Evolutionary conservation across 1,140 invertebrate genomes (phyloP), one percentile per base, ranked within the genome.

Genomic region (Drosophila biarmipes): DNA sequence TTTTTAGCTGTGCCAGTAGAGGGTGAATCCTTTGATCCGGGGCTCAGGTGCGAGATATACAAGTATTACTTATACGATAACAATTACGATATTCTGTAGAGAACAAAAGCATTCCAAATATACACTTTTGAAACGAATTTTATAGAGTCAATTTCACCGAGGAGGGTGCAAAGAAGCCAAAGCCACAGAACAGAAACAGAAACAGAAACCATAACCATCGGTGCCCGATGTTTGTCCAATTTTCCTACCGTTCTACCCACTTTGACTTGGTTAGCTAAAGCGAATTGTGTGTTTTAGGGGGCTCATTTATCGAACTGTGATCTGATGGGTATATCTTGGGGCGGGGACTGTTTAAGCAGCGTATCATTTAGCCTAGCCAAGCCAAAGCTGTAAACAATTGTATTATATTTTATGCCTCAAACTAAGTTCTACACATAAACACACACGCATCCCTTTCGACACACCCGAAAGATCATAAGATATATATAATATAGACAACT

Each of bases 391-490:
- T 81, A 78, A 78, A 57, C 79, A 78, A 75, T 75, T 84, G 80
- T 84, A 85, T 84, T 84, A 84, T 84, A 79, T 61, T 79, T 84
- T 84, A 71, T 52, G 55, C 75, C 54, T 71, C 75, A 84, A 59
- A 49, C 63, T 82, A 75, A 78, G 75, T 79, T 84, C 0, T 34
- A 53, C 59, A 49, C 48, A n/a, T n/a, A 52, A 19, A 42, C n/a
- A 42, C 40, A 67, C 19, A 73, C 43, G 17, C 63, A 64, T 51
- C 42, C 29, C 42, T 63, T n/a, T n/a, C 43, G 15, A 63, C 43
- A 62, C 29, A 53, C 46, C 66, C 29, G 17, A 21, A 55, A 12
- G 46, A 27, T 59, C 8, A 54, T 37, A 54, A 40, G 45, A 58
- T 31, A 57, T 54, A 58, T 56, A 72, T 56, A 62, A 49, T 58